phyloP scores from a whole-genome alignment of 2,888 invertebrate species.

The Rhodophaea formosa region DNA sequence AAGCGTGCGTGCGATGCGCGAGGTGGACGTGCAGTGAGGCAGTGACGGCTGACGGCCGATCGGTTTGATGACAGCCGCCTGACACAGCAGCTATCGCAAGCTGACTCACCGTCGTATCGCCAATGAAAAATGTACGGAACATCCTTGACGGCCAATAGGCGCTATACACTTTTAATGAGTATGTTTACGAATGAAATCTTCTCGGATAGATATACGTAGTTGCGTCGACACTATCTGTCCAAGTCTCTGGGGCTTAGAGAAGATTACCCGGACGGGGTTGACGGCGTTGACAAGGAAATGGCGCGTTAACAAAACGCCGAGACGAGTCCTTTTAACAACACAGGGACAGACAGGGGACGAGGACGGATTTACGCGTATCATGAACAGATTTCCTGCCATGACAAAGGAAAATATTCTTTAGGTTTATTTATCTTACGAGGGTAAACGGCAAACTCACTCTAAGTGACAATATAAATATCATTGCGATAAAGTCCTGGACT shows the following conservation, averaged over 20 bases:
- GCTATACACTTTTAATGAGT: constrained; percentile 51
- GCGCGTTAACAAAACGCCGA: constrained; percentile 71
- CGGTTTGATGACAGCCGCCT: constrained; percentile 74
- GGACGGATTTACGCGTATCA: constrained; percentile 76
- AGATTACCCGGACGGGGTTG: constrained; percentile 65
- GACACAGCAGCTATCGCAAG: constrained; percentile 65
- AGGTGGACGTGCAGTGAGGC: constrained; percentile 76
- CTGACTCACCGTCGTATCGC: constrained; percentile 66
- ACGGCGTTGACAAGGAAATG: constrained; percentile 71
- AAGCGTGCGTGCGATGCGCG: constrained; percentile 81
- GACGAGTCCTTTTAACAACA: constrained; percentile 73
- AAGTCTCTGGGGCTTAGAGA: constrained; percentile 54
- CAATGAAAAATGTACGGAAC: constrained; percentile 57
- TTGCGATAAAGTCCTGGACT: constrained; percentile 37
- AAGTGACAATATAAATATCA: constrained; percentile 45
- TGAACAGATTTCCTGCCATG: constrained; percentile 73
- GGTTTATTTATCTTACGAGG: constrained; percentile 59
- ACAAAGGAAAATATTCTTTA: constrained; percentile 67
- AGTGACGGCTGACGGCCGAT: constrained; percentile 66
- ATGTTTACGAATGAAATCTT: constrained; percentile 42
- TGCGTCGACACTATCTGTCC: constrained; percentile 33
- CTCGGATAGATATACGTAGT: constrained; percentile 41
- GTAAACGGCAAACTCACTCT: constrained; percentile 41
- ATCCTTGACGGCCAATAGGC: constrained; percentile 53
- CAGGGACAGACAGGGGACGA: constrained; percentile 72